Evolutionary conservation across 1,140 invertebrate genomes (phyloP).

Genomic region (Habropoda laboriosa): DNA sequence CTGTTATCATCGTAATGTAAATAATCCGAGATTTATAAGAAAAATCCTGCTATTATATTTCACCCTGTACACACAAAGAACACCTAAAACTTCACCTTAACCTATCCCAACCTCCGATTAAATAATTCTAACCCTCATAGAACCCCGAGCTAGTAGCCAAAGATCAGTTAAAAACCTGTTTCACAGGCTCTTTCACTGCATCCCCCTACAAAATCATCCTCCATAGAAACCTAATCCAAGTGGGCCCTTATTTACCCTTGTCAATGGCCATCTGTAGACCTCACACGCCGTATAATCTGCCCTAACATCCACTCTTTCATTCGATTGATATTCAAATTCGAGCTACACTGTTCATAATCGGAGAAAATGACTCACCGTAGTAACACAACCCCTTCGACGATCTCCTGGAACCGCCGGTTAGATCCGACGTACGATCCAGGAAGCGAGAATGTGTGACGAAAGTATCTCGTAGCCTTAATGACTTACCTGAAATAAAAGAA

Average conservation of each 20-base stretch:
- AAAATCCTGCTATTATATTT: too few relatives aligned
- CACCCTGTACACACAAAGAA: too few relatives aligned
- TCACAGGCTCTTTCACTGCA: too few relatives aligned
- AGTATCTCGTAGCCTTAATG: too few relatives aligned
- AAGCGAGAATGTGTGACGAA: too few relatives aligned
- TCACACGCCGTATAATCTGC: constrained; percentile 1
- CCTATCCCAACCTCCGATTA: neutral
- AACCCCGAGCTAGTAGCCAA: neutral
- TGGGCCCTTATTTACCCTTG: constrained; percentile 2
- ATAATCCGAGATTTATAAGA: too few relatives aligned
- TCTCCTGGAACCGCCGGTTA: too few relatives aligned
- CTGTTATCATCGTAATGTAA: too few relatives aligned
- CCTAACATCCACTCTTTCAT: neutral
- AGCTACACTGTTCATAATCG: neutral
- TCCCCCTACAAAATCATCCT: neutral
- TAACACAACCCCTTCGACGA: neutral
- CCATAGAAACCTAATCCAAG: neutral
- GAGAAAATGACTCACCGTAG: constrained; percentile 7
- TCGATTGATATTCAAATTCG: constrained; percentile 18
- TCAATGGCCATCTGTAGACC: constrained; percentile 9
- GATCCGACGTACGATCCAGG: too few relatives aligned
- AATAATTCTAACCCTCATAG: too few relatives aligned
- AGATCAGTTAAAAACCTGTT: constrained; percentile 14
- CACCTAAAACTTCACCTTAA: neutral
- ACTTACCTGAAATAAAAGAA: neutral